Conservation (phyloP, 2,888 invertebrate genomes). For the Acleris cristana region DNA sequence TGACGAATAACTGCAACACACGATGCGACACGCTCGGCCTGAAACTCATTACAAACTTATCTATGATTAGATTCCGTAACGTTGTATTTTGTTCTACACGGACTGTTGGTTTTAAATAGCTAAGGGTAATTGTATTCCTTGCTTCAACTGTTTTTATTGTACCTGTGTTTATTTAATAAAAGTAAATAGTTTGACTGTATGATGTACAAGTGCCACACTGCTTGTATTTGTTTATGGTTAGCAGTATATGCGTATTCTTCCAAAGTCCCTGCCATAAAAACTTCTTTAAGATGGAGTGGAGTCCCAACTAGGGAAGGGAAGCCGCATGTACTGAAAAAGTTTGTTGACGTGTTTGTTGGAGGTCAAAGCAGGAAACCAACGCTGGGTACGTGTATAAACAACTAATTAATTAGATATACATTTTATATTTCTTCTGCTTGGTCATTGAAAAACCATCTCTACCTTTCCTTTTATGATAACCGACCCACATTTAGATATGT, state of each 20-base stretch:
- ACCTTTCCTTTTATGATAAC: too few relatives aligned
- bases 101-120: neutral
- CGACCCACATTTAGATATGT: too few relatives aligned
- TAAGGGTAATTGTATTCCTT: slow-evolving; percentile 5
- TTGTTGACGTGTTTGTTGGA: slow-evolving; percentile 53
- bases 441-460: too few relatives aligned
- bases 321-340: slow-evolving; percentile 40
- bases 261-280: too few relatives aligned
- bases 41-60: neutral
- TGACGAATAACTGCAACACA: neutral
- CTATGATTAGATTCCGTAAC: neutral
- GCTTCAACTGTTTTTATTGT: neutral
- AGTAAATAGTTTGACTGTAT: neutral
- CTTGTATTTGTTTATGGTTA: neutral
- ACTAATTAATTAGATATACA: neutral
- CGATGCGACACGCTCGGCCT: too few relatives aligned
- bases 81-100: slow-evolving; percentile 3
- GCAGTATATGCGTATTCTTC: neutral
- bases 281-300: too few relatives aligned
- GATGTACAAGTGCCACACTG: neutral
- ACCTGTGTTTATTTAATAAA: neutral
- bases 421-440: too few relatives aligned
- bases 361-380: slow-evolving; percentile 45
- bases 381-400: slow-evolving; percentile 48
- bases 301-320: neutral